Evolutionary conservation across 1,140 invertebrate species (phyloP).

Genomic region (Antheraea mylitta): DNA sequence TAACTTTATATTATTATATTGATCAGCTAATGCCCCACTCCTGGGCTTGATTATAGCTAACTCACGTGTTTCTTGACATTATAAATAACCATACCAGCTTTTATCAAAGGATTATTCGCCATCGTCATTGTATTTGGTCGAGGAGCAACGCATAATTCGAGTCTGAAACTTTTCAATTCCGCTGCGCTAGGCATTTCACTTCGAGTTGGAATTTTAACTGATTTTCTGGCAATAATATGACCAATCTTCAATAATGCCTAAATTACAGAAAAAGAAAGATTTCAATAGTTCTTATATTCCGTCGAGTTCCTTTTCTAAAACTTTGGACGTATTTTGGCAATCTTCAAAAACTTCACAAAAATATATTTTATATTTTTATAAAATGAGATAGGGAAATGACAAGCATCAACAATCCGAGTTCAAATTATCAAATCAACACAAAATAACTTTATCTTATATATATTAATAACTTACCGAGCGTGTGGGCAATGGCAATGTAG

Average conservation of each 20-base stretch:
- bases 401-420: too few relatives aligned
- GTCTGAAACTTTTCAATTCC: slow-evolving; percentile 46
- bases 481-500: slow-evolving; percentile 49
- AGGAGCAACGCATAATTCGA: slow-evolving; percentile 45
- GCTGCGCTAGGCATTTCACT: slow-evolving; percentile 38
- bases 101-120: background rate
- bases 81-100: background rate
- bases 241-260: slow-evolving; percentile 51
- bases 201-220: slow-evolving; percentile 24
- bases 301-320: too few relatives aligned
- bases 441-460: background rate
- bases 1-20: too few relatives aligned
- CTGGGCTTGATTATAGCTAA: too few relatives aligned
- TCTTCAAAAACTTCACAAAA: too few relatives aligned
- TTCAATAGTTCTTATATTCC: too few relatives aligned
- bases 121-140: slow-evolving; percentile 10
- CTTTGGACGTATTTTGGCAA: too few relatives aligned
- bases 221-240: slow-evolving; percentile 34
- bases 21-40: too few relatives aligned
- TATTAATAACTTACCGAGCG: slow-evolving; percentile 40
- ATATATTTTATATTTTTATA: too few relatives aligned
- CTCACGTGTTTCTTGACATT: too few relatives aligned
- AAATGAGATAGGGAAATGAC: too few relatives aligned
- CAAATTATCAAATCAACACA: background rate
- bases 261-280: background rate